Evolutionary conservation across 1,140 invertebrate genomes (phyloP), one percentile per base, ranked within the genome.

Genomic region (Cydia splendana): DNA sequence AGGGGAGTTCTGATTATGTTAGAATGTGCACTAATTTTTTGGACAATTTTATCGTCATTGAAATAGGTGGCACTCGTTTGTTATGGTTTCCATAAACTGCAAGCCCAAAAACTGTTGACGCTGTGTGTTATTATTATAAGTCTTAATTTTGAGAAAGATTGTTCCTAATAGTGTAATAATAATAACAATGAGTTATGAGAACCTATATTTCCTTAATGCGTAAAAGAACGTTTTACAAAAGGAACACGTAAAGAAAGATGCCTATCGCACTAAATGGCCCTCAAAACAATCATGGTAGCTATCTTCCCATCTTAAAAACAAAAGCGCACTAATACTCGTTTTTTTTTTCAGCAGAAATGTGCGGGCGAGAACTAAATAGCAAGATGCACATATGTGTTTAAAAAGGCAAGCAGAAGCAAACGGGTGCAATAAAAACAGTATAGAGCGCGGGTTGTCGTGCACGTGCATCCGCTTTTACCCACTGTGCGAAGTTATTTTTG

Each of bases 401-500:
- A 53, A 75, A 75, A 71, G 51, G 53, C 28, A 65, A n/a, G 12
- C 13, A 65, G 45, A 20, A 57, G 62, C 75, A 69, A 65, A 75
- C 75, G 79, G 48, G 69, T 73, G 77, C 84, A 88, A 88, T 86
- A 90, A 91, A 90, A 91, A 88, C 79, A 77, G 57, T 78, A 87
- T 82, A 79, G 81, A 83, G 78, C 81, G 74, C 69, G 80, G 82
- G 79, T 81, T 81, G 85, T 85, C 85, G 82, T 87, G 88, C 91
- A 92, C 91, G 91, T 92, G 91, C 91, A 92, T 91, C 90, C 91
- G 91, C n/a, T 20, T 24, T 62, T 62, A 20, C 83, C 84, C 83
- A 84, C 85, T 87, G 82, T 84, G 87, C 87, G 78, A 90, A 91
- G 89, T 86, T 91, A 91, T 91, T 91, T 91, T 78, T 34, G 74